Evolutionary conservation across 2,113 vertebrate genomes (phyloP).

Genomic region (Cavia aperea): DNA sequence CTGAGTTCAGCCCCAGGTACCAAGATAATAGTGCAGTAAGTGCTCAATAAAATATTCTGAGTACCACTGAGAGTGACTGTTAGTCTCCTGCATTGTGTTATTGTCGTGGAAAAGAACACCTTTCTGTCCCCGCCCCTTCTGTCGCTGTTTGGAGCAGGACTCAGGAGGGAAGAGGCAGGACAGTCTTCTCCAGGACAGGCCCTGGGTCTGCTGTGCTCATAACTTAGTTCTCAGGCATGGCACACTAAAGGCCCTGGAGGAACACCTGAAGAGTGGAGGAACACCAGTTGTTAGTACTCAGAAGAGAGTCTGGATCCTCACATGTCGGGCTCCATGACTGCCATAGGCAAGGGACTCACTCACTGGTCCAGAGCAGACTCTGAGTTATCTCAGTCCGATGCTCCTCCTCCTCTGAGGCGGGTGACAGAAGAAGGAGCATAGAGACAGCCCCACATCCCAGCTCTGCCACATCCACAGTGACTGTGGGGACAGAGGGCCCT

Average conservation of each 20-base stretch:
- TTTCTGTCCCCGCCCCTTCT: background rate
- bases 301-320: background rate
- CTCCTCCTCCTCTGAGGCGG: background rate
- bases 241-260: background rate
- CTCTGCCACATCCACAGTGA: background rate
- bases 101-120: background rate
- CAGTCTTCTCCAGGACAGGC: background rate
- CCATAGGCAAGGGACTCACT: background rate
- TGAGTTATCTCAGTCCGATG: background rate
- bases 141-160: background rate
- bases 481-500: background rate
- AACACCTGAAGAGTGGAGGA: background rate
- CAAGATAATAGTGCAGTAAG: background rate
- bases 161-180: background rate
- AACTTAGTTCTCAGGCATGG: background rate
- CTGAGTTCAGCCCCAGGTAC: background rate
- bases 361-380: background rate
- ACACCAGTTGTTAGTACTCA: background rate
- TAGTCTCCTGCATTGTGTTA: background rate
- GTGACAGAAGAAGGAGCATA: background rate
- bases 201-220: background rate
- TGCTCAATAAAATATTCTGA: background rate
- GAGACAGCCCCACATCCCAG: background rate
- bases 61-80: background rate
- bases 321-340: fast-evolving